These are phyloP conservation scores for Microplitis mediator DNA, from an alignment of 1,140 invertebrate genomes.

Conservation along the genomic window DNA sequence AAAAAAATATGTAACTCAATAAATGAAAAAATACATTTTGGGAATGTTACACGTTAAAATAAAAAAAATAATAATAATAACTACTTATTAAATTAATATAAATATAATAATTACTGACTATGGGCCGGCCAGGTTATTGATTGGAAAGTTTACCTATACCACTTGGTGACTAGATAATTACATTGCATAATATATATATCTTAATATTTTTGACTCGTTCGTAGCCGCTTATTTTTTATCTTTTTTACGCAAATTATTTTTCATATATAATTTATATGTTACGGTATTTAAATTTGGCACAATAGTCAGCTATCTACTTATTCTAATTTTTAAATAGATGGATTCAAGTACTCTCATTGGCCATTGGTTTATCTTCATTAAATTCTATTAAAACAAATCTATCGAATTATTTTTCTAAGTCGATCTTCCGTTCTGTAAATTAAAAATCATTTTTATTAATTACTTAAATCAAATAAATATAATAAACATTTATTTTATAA, in stretches of 20 bases:
- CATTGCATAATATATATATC: constrained; percentile 33
- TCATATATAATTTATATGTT: constrained; percentile 5
- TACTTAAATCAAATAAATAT: background rate
- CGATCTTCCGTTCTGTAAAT: background rate
- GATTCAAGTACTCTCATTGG: constrained; percentile 31
- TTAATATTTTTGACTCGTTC: too few species aligned
- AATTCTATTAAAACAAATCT: background rate
- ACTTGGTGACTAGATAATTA: constrained; percentile 53
- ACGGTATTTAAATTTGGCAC: constrained; percentile 14
- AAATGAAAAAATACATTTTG: too few species aligned
- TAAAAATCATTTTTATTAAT: background rate
- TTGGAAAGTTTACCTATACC: constrained; percentile 38
- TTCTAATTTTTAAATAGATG: constrained; percentile 27
- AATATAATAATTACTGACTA: constrained; percentile 36
- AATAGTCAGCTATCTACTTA: constrained; percentile 31
- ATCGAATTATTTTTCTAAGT: too few species aligned
- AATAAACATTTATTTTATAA: background rate
- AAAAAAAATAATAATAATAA: constrained; percentile 32
- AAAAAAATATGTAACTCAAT: too few species aligned
- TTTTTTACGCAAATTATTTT: constrained; percentile 7
- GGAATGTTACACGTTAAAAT: background rate
- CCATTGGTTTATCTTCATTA: constrained; percentile 25
- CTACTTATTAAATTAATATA: constrained; percentile 27
- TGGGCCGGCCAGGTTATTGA: constrained; percentile 41
- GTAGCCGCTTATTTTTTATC: too few species aligned